A percentile compares a stretch with the other conserved stretches of the same genome.
These are phyloP conservation scores for Prionailurus bengalensis DNA, from an alignment of 2,113 vertebrate species.

Conservation along the genomic window DNA sequence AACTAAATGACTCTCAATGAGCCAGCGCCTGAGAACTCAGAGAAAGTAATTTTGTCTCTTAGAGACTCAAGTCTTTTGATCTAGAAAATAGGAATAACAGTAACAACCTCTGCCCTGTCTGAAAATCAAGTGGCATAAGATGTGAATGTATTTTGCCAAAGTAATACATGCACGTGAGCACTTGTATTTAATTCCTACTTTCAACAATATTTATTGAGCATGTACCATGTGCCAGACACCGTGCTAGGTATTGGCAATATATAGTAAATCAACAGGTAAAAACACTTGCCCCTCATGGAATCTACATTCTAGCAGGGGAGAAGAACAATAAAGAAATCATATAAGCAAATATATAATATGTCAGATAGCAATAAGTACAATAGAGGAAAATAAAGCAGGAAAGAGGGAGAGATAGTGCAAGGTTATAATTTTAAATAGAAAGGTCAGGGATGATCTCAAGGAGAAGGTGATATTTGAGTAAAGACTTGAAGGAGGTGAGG, in stretches of 20 bases:
- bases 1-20: background rate
- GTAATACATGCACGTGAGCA: background rate
- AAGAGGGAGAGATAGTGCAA: background rate
- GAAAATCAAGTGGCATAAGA: conserved; percentile 7
- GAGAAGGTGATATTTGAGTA: background rate
- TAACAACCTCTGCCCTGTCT: background rate
- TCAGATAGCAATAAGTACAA: background rate
- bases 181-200: conserved; percentile 39
- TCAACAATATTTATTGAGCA: background rate
- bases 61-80: background rate
- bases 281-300: background rate
- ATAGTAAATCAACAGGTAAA: conserved; percentile 24
- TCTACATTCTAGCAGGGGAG: background rate
- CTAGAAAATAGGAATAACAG: conserved; percentile 50
- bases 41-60: conserved; percentile 26
- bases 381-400: background rate
- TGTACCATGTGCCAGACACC: background rate
- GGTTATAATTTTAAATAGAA: background rate
- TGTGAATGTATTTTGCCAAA: background rate
- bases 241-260: background rate
- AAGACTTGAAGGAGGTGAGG: conserved; percentile 3
- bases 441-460: background rate
- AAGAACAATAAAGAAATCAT: conserved; percentile 1
- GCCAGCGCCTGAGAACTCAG: background rate
- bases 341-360: background rate